A percentile compares a stretch with the other conserved stretches of the same genome.
phyloP scores from a whole-genome alignment of 2,113 vertebrate genomes.

The Hylia prasina region DNA sequence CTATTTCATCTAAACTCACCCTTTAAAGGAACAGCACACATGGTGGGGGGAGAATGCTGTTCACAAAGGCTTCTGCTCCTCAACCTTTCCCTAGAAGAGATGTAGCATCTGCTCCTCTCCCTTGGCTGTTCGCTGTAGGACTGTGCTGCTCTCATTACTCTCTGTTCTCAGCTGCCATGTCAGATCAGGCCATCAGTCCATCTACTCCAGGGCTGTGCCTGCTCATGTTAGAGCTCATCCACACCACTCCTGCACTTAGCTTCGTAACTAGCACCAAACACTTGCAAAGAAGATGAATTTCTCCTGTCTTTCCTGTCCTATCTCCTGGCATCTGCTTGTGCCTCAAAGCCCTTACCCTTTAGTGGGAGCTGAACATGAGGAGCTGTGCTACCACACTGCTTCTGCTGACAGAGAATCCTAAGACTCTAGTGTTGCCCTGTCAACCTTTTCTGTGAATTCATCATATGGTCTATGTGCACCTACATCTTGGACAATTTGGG shows the following conservation, averaged over 20 bases:
- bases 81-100: background rate
- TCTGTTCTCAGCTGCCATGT: background rate
- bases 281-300: background rate
- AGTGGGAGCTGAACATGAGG: background rate
- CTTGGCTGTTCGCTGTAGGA: background rate
- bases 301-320: background rate
- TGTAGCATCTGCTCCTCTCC: background rate
- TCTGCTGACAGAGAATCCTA: background rate
- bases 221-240: background rate
- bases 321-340: background rate
- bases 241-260: background rate
- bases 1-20: background rate
- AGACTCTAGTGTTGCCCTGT: background rate
- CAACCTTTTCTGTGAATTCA: background rate
- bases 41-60: background rate
- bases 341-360: background rate
- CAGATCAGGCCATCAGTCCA: background rate
- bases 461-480: background rate
- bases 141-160: background rate
- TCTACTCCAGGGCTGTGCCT: background rate
- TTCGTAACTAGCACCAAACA: background rate
- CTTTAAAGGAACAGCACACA: background rate
- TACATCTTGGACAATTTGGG: background rate
- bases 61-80: background rate
- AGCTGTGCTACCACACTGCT: background rate